phyloP scores from a whole-genome alignment of 2,888 invertebrate species.

The Dryococelus australis region DNA sequence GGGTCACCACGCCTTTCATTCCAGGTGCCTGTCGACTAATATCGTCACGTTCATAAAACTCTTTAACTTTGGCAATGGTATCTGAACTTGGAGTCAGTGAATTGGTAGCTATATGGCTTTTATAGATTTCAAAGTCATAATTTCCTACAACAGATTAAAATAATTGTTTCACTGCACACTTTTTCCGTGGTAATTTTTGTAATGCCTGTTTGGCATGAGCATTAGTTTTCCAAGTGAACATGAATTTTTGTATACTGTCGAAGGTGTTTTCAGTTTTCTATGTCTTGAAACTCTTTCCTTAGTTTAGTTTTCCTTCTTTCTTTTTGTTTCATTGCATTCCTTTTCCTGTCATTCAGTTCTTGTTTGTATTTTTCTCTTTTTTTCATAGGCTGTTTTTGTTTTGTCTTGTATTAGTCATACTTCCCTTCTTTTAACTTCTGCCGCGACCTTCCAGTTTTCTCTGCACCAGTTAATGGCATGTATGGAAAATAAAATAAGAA shows the following conservation, averaged over 20 bases:
- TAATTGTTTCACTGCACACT: slow-evolving; percentile 17
- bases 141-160: not conserved
- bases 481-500: not conserved
- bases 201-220: not conserved
- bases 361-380: not conserved
- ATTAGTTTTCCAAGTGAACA: not conserved
- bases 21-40: slow-evolving; percentile 38
- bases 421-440: slow-evolving; percentile 25
- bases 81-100: not conserved
- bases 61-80: not conserved
- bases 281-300: not conserved
- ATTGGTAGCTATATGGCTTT: not conserved
- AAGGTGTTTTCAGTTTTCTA: not conserved
- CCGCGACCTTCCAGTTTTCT: not conserved
- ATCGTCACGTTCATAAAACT: slow-evolving; percentile 28
- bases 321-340: not conserved
- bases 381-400: slow-evolving; percentile 10
- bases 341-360: not conserved
- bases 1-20: slow-evolving; percentile 32
- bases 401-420: slow-evolving; percentile 21
- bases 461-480: slow-evolving; percentile 10
- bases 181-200: slow-evolving; percentile 22
- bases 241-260: not conserved
- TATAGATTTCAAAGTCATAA: not conserved
- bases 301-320: not conserved